Conservation (phyloP, 2,888 invertebrate genomes). For the Melitaea athalia region DNA sequence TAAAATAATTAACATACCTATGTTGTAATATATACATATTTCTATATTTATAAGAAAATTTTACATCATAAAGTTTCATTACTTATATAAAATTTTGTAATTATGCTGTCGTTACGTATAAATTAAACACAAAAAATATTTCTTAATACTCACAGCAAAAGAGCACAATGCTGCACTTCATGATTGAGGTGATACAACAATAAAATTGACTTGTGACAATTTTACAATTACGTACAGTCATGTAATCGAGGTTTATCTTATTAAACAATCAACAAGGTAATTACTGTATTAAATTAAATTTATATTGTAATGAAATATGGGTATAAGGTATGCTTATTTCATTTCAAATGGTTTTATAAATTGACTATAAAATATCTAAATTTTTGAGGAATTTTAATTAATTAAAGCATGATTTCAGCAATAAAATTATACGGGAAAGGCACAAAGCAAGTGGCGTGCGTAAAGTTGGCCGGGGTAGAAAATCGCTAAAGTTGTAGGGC, state of each 20-base stretch:
- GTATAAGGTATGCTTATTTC: neutral
- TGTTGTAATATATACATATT: neutral
- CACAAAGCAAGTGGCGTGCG: slow-evolving; percentile 31
- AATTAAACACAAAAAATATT: neutral
- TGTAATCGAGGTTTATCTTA: too few relatives aligned
- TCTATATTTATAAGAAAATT: too few relatives aligned
- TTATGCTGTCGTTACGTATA: neutral
- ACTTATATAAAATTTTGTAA: neutral
- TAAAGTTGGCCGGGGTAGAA: slow-evolving; percentile 32
- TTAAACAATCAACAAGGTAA: too few relatives aligned
- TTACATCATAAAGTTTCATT: neutral
- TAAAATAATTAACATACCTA: too few relatives aligned
- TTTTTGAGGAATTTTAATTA: slow-evolving; percentile 2
- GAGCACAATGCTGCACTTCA: too few relatives aligned
- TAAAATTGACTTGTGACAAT: neutral
- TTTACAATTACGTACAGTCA: neutral
- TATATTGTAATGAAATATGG: neutral
- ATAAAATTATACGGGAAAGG: slow-evolving; percentile 25
- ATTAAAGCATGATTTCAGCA: slow-evolving; percentile 11
- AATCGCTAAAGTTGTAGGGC: slow-evolving; percentile 30
- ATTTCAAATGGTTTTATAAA: neutral
- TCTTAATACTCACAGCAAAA: neutral
- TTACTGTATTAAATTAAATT: neutral
- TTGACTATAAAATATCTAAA: neutral
- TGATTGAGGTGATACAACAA: neutral